phyloP scores from a whole-genome alignment of 2,797 vertebrate species.

The Diceros bicornis region DNA sequence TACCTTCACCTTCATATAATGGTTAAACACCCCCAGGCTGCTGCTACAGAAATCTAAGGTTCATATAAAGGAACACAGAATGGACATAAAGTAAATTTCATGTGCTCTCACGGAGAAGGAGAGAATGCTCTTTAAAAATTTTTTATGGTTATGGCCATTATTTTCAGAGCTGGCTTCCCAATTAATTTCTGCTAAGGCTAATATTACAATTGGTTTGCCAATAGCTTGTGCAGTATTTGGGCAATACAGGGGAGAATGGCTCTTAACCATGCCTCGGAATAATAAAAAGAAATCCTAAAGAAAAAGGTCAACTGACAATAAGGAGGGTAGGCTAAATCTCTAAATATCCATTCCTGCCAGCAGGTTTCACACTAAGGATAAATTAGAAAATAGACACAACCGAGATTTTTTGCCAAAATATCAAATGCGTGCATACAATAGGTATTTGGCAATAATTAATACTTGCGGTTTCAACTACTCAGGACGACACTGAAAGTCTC shows the following conservation, averaged over 20 bases:
- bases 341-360: background rate
- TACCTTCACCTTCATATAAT: background rate
- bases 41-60: conserved; percentile 42
- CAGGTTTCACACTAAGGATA: background rate
- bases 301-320: conserved; percentile 1
- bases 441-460: background rate
- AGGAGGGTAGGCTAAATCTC: background rate
- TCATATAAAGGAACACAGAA: conserved; percentile 21
- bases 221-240: background rate
- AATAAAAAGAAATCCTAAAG: conserved; percentile 15
- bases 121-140: background rate
- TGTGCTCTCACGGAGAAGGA: background rate
- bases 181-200: conserved; percentile 17
- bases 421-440: background rate
- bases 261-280: background rate
- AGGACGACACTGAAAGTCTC: background rate
- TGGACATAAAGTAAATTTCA: background rate
- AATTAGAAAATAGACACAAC: conserved; percentile 27
- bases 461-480: background rate
- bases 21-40: background rate
- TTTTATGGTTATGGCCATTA: background rate
- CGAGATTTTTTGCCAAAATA: conserved; percentile 52
- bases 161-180: background rate
- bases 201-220: background rate
- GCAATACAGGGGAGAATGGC: background rate